Evolutionary conservation across 2,888 invertebrate species (phyloP).

Genomic region (Trichogramma evanescens): DNA sequence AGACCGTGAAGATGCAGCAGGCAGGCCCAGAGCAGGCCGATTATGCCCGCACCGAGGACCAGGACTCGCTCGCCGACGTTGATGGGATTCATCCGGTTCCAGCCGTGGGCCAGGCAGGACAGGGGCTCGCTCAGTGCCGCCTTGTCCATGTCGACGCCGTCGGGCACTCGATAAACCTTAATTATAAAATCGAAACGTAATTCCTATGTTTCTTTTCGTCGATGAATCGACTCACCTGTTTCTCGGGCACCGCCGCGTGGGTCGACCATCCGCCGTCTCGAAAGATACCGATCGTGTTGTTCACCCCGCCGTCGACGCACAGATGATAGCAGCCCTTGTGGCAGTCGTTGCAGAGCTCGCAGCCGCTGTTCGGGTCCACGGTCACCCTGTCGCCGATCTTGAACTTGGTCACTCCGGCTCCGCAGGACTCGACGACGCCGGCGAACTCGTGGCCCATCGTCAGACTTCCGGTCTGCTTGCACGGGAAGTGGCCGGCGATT

Average conservation of each 20-base stretch:
- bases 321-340: conserved; percentile 60
- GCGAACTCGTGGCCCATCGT: conserved; percentile 65
- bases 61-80: conserved; percentile 58
- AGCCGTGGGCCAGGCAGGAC: conserved; percentile 65
- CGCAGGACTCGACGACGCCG: conserved; percentile 55
- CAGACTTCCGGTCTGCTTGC: conserved; percentile 50
- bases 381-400: conserved; percentile 62
- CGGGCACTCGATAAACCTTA: conserved; percentile 36
- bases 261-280: conserved; percentile 65
- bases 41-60: conserved; percentile 65
- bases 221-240: conserved; percentile 50
- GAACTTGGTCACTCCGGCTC: conserved; percentile 52
- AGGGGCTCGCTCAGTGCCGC: conserved; percentile 64
- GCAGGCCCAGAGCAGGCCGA: conserved; percentile 62
- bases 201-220: background rate
- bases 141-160: conserved; percentile 40
- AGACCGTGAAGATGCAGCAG: conserved; percentile 63
- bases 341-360: conserved; percentile 57
- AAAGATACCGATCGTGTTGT: conserved; percentile 61
- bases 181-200: background rate
- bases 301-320: conserved; percentile 56
- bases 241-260: conserved; percentile 56
- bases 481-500: conserved; percentile 64
- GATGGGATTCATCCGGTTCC: conserved; percentile 58
- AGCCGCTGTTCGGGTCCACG: conserved; percentile 64